These are phyloP conservation scores for Trichoplusia ni DNA, from an alignment of 1,140 invertebrate genomes.

Conservation along the genomic window DNA sequence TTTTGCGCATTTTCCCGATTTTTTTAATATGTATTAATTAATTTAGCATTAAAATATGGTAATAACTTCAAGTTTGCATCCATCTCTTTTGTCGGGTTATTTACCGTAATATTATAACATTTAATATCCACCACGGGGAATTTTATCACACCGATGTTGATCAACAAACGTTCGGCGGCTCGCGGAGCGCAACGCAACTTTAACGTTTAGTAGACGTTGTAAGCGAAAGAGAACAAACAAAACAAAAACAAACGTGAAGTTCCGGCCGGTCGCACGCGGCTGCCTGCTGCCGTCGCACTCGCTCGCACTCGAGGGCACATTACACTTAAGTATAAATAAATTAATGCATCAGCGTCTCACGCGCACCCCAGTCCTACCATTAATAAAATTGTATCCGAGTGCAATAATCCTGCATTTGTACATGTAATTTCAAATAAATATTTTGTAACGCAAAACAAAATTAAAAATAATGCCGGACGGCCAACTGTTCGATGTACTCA, in stretches of 20 bases:
- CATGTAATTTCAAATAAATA: no score
- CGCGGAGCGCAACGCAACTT: constrained; percentile 59
- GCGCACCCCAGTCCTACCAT: neutral
- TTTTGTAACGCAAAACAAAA: no score
- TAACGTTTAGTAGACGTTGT: constrained; percentile 49
- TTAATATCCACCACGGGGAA: constrained; percentile 50
- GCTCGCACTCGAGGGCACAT: constrained; percentile 15
- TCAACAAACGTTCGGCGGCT: constrained; percentile 50
- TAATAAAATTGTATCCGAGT: neutral
- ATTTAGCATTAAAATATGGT: constrained; percentile 75
- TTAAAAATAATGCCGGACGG: constrained; percentile 1
- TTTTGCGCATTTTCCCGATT: constrained; percentile 53
- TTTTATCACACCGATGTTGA: constrained; percentile 53
- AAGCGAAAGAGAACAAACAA: constrained; percentile 78
- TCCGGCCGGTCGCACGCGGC: constrained; percentile 48
- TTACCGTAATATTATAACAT: constrained; percentile 57
- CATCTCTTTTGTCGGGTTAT: constrained; percentile 61
- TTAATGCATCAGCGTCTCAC: constrained; percentile 12
- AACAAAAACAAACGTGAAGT: constrained; percentile 76
- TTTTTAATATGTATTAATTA: constrained; percentile 73
- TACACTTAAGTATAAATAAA: constrained; percentile 29
- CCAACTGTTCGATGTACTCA: constrained; percentile 6
- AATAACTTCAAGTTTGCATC: constrained; percentile 73
- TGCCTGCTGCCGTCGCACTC: constrained; percentile 30
- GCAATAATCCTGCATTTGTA: constrained; percentile 6